Conservation (phyloP, 2,797 vertebrate species). For the Peromyscus melanophrys region DNA sequence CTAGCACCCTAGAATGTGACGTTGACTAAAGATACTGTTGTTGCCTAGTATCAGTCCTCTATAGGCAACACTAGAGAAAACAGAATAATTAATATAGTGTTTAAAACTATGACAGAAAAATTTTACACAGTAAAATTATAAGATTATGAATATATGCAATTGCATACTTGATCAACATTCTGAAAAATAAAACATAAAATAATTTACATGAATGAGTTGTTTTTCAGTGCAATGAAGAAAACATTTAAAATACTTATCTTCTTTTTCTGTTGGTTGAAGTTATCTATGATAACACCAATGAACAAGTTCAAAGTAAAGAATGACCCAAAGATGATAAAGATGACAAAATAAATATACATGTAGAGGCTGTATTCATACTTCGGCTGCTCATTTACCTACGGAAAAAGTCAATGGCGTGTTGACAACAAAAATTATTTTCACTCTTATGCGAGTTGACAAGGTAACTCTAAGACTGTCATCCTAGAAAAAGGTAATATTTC, state of each 20-base stretch:
- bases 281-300: conserved; percentile 99
- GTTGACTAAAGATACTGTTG: neutral
- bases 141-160: conserved; percentile 10
- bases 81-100: neutral
- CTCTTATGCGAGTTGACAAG: neutral
- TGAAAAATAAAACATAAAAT: conserved; percentile 43
- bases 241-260: conserved; percentile 95
- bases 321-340: conserved; percentile 98
- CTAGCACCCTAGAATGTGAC: neutral
- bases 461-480: neutral
- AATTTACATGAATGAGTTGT: neutral
- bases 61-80: neutral
- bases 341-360: conserved; percentile 98
- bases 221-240: conserved; percentile 71
- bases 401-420: conserved; percentile 75
- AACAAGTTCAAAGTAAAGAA: conserved; percentile 99
- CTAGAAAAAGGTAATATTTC: neutral
- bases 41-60: neutral
- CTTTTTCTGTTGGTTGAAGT: conserved; percentile 99
- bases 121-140: conserved; percentile 28
- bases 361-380: conserved; percentile 92
- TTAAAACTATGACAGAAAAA: conserved; percentile 41
- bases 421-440: conserved; percentile 62
- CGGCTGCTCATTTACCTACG: conserved; percentile 92
- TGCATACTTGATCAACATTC: neutral